phyloP scores from a whole-genome alignment of 1,140 invertebrate species.

The Bursaphelenchus mucronatus region DNA sequence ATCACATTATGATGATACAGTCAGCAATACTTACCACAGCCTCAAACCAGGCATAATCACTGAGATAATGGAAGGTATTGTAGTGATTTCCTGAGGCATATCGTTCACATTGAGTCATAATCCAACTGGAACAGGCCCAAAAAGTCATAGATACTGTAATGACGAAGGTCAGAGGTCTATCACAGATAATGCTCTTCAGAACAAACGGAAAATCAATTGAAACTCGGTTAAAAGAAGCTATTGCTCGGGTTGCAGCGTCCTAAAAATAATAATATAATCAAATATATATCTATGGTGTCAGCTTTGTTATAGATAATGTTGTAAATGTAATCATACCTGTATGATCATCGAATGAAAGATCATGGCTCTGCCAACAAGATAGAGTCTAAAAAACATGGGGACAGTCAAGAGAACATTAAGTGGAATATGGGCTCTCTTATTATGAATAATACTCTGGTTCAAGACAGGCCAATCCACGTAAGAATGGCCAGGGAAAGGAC shows the following conservation, averaged over 20 bases:
- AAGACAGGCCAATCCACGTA: slow-evolving; percentile 39
- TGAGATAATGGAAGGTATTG: slow-evolving; percentile 41
- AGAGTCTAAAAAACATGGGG: slow-evolving; percentile 97
- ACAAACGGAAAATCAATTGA: slow-evolving; percentile 99
- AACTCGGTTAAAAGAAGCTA: slow-evolving; percentile 94
- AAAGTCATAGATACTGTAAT: slow-evolving; percentile 92
- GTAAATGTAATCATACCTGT: slow-evolving; percentile 62
- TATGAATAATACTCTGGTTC: slow-evolving; percentile 3
- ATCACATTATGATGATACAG: background rate
- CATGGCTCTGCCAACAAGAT: slow-evolving; percentile 98
- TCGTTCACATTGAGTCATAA: slow-evolving; percentile 95
- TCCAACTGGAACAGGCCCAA: slow-evolving; percentile 98
- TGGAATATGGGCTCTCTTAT: slow-evolving; percentile 33
- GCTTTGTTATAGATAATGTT: slow-evolving; percentile 12
- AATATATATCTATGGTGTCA: slow-evolving; percentile 5
- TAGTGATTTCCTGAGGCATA: slow-evolving; percentile 61
- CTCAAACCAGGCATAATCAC: slow-evolving; percentile 55
- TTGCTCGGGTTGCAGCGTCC: slow-evolving; percentile 75
- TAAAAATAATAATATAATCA: slow-evolving; percentile 61
- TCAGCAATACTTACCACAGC: slow-evolving; percentile 40
- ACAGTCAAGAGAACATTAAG: slow-evolving; percentile 86
- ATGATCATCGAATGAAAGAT: slow-evolving; percentile 96
- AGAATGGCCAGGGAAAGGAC: slow-evolving; percentile 49
- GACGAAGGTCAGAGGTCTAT: slow-evolving; percentile 94
- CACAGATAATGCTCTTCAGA: slow-evolving; percentile 97